Base-by-base conservation (phyloP, 2,888 invertebrate species). In the Aphelenchoides bicaudatus region DNA sequence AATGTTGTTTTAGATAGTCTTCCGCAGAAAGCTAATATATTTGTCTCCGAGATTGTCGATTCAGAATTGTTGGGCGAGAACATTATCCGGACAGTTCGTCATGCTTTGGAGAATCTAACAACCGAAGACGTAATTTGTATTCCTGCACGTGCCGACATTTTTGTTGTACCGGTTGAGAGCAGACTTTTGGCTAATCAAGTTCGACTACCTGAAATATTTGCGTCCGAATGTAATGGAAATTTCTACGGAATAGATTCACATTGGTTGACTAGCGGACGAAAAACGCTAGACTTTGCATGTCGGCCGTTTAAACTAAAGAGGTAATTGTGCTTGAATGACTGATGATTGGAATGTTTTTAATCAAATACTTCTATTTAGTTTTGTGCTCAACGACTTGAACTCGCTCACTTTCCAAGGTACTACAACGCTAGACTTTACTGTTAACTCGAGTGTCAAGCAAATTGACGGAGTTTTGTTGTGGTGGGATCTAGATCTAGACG, bases 11-110 rank as follows among this genome's bases (percentile, higher is more conserved):
- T 37, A 48, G 49, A 43, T n/a, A 10, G 6, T 37, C n/a, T 48
- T 6, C 6, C 6, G 37, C 30, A 6, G 8, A 48, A 37, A 37
- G 31, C 37, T 8, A 51, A 51, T 16, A 25, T 51, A 8, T 25
- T 51, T 13, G 38, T 51, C 16, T 51, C 52, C 21, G 52, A 51
- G 48, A 30, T 51, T 21, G 21, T 51, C 37, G 52, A 51, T 34
- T 51, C 52, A 8, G 52, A 51, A 30, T 21, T 51, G 10, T 34
- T 51, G 3, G 52, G 52, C 37, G 52, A 51, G 52, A 51, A 51
- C 37, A 25, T 51, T 21, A 21, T 51, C 21, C 51, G 37, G 16
- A 51, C 30, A 2, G 37, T 23, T 16, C 10, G 52, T 2, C 52
- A 51, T 30, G 52, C 52, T 27, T 19, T 51, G 16, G 13, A 51